These are phyloP conservation scores for Lateolabrax maculatus DNA, from an alignment of 2,797 vertebrate genomes.

Conservation along the genomic window DNA sequence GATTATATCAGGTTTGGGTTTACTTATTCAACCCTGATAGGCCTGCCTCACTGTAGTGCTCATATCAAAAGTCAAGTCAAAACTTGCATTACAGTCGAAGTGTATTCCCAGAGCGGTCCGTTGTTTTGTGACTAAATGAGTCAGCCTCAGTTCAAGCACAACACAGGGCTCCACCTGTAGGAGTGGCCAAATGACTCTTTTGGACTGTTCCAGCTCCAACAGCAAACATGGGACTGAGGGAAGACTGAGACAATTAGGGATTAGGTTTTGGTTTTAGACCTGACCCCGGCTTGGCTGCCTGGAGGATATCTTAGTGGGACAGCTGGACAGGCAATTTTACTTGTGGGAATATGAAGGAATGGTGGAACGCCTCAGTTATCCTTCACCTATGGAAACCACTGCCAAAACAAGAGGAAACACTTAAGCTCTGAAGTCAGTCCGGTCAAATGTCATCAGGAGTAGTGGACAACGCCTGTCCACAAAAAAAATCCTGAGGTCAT, in stretches of 20 bases:
- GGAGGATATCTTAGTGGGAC: slow-evolving; percentile 57
- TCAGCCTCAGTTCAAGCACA: slow-evolving; percentile 42
- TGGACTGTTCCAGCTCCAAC: slow-evolving; percentile 27
- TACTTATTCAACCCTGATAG: neutral
- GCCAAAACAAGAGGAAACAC: slow-evolving; percentile 71
- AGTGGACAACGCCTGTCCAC: slow-evolving; percentile 53
- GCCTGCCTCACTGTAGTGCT: neutral
- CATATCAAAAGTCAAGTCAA: slow-evolving; percentile 10
- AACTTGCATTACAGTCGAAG: neutral
- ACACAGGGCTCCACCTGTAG: slow-evolving; percentile 58
- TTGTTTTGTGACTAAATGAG: slow-evolving; percentile 37
- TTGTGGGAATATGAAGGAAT: slow-evolving; percentile 66
- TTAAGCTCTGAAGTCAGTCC: slow-evolving; percentile 61
- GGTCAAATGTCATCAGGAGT: slow-evolving; percentile 51
- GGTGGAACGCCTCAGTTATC: slow-evolving; percentile 48
- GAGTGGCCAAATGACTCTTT: slow-evolving; percentile 47
- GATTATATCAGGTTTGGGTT: slow-evolving; percentile 8
- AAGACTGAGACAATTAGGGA: slow-evolving; percentile 65
- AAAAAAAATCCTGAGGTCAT: slow-evolving; percentile 33
- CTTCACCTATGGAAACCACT: slow-evolving; percentile 55
- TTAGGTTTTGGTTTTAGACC: slow-evolving; percentile 61
- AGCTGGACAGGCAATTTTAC: slow-evolving; percentile 71
- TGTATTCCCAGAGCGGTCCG: slow-evolving; percentile 1
- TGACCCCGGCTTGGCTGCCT: slow-evolving; percentile 43
- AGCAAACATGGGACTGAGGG: slow-evolving; percentile 39